These are phyloP conservation scores for Globicephala melas DNA, from an alignment of 2,113 vertebrate genomes.

Conservation along the genomic window DNA sequence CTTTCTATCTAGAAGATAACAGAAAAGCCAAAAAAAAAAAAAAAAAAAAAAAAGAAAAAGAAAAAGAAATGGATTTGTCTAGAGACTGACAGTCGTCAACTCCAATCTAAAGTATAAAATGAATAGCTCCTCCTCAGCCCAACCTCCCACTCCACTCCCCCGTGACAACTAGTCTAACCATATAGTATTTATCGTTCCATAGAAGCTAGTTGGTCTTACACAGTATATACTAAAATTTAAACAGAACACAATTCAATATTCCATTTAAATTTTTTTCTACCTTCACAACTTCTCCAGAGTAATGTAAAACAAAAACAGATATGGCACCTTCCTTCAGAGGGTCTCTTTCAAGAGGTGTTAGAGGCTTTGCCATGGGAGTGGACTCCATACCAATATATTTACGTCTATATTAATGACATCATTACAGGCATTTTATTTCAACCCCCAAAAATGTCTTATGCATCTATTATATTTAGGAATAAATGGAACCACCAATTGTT, in stretches of 20 bases:
- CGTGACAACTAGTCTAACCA: not conserved
- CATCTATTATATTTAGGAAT: not conserved
- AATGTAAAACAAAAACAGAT: not conserved
- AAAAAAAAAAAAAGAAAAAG: not conserved
- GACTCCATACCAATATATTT: not conserved
- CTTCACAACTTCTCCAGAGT: not conserved
- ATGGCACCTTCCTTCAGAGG: not conserved
- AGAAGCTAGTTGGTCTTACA: not conserved
- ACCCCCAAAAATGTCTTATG: not conserved
- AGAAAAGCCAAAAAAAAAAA: not conserved
- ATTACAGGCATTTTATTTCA: not conserved
- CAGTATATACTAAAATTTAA: not conserved
- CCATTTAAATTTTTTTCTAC: constrained; percentile 7
- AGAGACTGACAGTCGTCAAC: not conserved
- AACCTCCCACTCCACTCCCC: too few relatives aligned
- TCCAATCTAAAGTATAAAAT: not conserved
- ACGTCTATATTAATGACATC: not conserved
- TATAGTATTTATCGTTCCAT: not conserved
- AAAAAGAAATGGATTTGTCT: not conserved
- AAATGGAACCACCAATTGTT: not conserved
- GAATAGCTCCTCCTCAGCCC: not conserved
- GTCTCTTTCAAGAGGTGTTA: not conserved
- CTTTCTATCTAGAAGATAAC: not conserved
- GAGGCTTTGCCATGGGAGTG: not conserved
- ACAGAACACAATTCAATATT: not conserved